Evolutionary conservation across 37 sponge, comb jelly and placozoan species (phyloP), one percentile per base, ranked within the genome.

Genomic region (Agelas oroides): DNA sequence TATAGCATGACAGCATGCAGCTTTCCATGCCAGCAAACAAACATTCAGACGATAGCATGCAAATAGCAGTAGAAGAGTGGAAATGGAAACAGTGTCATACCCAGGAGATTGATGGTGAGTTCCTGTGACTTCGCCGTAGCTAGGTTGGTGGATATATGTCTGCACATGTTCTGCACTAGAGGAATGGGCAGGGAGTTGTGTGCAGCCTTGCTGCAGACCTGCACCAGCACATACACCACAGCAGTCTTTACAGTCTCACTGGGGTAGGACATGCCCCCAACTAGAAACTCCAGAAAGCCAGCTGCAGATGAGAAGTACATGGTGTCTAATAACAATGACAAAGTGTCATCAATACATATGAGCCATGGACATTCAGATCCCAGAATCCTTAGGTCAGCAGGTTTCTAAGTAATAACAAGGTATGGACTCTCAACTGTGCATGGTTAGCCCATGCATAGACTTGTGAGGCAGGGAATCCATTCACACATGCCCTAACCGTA

Each of bases 201-300:
- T 19, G 41, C n/a, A 25, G 79, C 60, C 64, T 78, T 78, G 46
- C 77, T 71, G 76, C 67, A 65, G 52, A 81, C 65, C 25, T 82
- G 88, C 27, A 58, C 82, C 62, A 88, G 67, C 5, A 88, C 40
- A 24, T 81, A 82, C 24, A 75, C 88, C 32, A 75, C 59, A n/a
- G 69, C 67, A 1, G 88, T 81, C 70, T 88, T 88, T 27, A 88
- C 70, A 24, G 37, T 32, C 70, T 88, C 88, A 81, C 81, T 82
- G 8, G 88, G 82, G 60, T 88, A 88, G 25, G 77, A 39, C 70
- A 88, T 39, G 23, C 88, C 88, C 20, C 82, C 60, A 0, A 88
- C 59, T 14, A 88, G 37, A 52, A 79, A 81, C 69, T 88, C 88
- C 40, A 88, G 46, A 68, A 88, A 82, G 21, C 76, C 40, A 41